These are phyloP conservation scores for Melanotaenia pygmaea DNA, from an alignment of 2,797 vertebrate genomes.

Conservation along the genomic window DNA sequence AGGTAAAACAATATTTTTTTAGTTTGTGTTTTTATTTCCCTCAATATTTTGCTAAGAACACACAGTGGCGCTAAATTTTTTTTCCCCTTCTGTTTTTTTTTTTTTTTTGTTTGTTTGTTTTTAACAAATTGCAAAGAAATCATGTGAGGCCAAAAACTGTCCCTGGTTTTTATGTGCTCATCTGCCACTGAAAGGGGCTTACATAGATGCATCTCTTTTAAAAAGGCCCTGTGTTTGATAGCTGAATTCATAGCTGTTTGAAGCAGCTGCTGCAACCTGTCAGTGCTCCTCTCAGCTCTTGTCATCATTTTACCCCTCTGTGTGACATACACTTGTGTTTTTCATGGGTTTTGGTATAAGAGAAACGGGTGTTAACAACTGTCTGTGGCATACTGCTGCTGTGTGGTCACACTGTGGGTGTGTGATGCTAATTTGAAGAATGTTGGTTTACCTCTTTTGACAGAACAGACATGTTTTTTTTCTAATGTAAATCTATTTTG, in stretches of 20 bases:
- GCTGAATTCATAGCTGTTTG: constrained; percentile 52
- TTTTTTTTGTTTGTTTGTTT: not conserved
- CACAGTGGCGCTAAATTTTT: not conserved
- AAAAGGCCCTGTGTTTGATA: constrained; percentile 40
- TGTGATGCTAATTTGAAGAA: no score
- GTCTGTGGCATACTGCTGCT: constrained; percentile 15
- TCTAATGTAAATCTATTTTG: no score
- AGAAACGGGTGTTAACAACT: constrained; percentile 47
- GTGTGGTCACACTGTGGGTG: constrained; percentile 12
- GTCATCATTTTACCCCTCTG: constrained; percentile 33
- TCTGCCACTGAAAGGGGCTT: constrained; percentile 49
- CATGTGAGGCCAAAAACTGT: constrained; percentile 4
- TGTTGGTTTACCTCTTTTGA: no score
- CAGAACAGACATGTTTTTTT: no score
- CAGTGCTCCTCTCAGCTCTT: constrained; percentile 40
- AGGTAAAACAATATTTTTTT: no score
- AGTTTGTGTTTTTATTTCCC: no score
- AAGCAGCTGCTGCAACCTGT: constrained; percentile 61
- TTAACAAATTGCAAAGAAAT: constrained; percentile 20
- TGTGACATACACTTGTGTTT: constrained; percentile 40
- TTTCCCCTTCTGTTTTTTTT: not conserved
- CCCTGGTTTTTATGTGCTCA: constrained; percentile 12
- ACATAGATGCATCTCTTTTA: constrained; percentile 27
- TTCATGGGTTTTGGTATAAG: constrained; percentile 34
- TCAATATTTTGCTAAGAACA: no score